Evolutionary conservation across 2,797 vertebrate species (phyloP), one percentile per base, ranked within the genome.

Genomic region (Acanthurus tractus): DNA sequence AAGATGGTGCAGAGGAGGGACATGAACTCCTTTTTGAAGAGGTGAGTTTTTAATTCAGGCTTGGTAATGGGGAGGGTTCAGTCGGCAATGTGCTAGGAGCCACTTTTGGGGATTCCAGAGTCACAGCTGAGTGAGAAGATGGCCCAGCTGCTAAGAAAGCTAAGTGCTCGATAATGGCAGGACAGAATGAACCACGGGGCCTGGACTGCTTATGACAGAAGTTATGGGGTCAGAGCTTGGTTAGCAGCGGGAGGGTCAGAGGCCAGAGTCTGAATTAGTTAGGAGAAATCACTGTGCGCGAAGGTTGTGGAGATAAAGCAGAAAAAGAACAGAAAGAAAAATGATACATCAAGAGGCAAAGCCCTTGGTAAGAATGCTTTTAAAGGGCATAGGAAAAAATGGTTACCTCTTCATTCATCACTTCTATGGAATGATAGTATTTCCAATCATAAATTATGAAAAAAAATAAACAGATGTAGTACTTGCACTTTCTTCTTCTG

Each of bases 31-130:
- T 40, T 56, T 61, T 42, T 55, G 61, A 66, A 40, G 34, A 50
- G 34, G 42, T 53, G n/a, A 17, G 38, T 74, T 62, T 76, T 79
- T 64, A 52, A 71, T 62, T 45, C 34, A 52, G 8, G 59, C 23
- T 68, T 36, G 63, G 70, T 66, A 78, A 72, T 34, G n/a, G 48
- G n/a, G 25, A 29, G 56, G 42, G 36, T 40, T 62, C 59, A 23
- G 48, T 69, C 17, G 0, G 25, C 15, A 25, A 11, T 6, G 46
- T 70, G 57, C 38, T 20, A 11, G n/a, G 49, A 81, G 70, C 12
- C 62, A 69, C 78, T 83, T 85, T 63, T 61, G 66, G 63, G 72
- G 65, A 58, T 72, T 86, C 59, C 53, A 55, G 38, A 80, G 65
- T 70, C 64, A 62, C 70, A 79, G 70, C 68, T 79, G 70, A 69